Evolutionary conservation across 2,113 vertebrate species (phyloP).

Genomic region (Ailuropoda melanoleuca): DNA sequence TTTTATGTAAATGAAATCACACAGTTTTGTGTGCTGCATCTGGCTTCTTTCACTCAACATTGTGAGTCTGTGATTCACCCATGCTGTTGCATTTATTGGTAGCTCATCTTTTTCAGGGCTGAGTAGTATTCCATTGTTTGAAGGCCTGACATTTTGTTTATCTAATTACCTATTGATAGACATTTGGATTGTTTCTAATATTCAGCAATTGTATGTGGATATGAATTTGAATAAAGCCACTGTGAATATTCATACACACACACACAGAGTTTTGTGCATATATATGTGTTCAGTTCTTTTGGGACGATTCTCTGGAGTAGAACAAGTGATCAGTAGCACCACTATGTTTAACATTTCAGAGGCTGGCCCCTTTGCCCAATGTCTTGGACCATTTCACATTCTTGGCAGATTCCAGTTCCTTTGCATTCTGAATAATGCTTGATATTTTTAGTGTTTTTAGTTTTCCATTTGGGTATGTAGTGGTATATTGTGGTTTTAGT

Average conservation of each 20-base stretch:
- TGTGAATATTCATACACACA: not conserved
- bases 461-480: not conserved
- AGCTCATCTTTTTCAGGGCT: not conserved
- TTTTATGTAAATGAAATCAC: not conserved
- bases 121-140: not conserved
- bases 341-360: not conserved
- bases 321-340: not conserved
- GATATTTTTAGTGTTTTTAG: not conserved
- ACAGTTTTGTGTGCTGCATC: not conserved
- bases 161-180: not conserved
- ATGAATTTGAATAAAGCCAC: not conserved
- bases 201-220: not conserved
- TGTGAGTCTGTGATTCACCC: not conserved
- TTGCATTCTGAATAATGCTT: not conserved
- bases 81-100: fast-evolving
- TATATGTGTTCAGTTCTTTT: not conserved
- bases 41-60: not conserved
- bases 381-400: not conserved
- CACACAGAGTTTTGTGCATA: not conserved
- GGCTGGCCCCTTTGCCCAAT: not conserved
- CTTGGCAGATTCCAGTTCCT: not conserved
- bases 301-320: too few relatives aligned
- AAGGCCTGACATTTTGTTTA: not conserved
- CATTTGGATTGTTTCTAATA: not conserved
- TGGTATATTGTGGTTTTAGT: not conserved